Base-by-base conservation (phyloP, 2,888 invertebrate genomes). In the Metellina segmentata region DNA sequence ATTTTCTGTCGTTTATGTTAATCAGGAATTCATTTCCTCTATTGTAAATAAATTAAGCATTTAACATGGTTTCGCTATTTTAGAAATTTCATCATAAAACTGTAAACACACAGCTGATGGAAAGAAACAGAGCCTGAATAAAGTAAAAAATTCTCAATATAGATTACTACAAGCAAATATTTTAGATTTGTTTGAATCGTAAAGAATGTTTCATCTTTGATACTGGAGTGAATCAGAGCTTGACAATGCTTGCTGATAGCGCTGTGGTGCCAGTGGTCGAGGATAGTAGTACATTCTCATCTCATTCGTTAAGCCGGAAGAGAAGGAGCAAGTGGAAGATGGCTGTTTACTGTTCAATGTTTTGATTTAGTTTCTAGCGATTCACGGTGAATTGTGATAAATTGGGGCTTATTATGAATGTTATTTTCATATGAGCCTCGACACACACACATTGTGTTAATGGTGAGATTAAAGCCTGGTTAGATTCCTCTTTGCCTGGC, bases 401-500 rank as follows among this genome's bases (percentile, higher is more conserved):
- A 0, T 71, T 77, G 61, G 8, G 4, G 9, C 53, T 52, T 70
- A n/a, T 11, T 16, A 82, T 88, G 83, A 74, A 53, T 79, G n/a
- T 88, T 19, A 74, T 88, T 52, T 51, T 74, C 51, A 19, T 75
- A 52, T 91, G 87, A 91, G 71, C 34, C 61, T 49, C 19, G 34
- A 34, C 4, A 34, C 34, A 34, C 19, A 74, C 49, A 20, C 51
- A 34, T 78, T 52, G 81, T 11, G 82, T 92, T 92, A n/a, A 92
- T 92, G 90, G 83, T 87, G 61, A 87, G 90, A 90, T 87, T 92
- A 75, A 89, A 90, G 71, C 92, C 92, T 79, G 92, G 92, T 69
- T 92, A 92, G 78, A 78, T 72, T 49, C 75, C 81, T 85, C 81
- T 89, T 88, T 78, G 86, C 87, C 75, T 74, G 87, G 92, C 90